These are phyloP conservation scores for Pecten maximus DNA, from an alignment of 2,888 invertebrate species.

Conservation along the genomic window DNA sequence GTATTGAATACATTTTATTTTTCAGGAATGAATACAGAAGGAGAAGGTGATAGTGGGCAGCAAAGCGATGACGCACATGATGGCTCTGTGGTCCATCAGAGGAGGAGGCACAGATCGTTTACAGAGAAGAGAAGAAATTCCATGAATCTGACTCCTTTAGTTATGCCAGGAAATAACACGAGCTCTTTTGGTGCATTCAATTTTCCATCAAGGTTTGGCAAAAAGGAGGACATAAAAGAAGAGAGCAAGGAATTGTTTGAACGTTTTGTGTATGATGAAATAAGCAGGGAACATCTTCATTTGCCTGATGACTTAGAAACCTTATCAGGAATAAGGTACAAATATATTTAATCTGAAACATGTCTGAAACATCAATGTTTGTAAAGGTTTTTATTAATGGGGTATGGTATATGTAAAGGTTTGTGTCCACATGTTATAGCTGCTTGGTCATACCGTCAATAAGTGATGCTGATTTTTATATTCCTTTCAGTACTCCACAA, in stretches of 20 bases:
- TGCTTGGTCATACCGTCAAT: not conserved
- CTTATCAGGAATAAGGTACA: not conserved
- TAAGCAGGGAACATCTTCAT: not conserved
- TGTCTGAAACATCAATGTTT: not conserved
- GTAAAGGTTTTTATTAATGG: too few relatives aligned
- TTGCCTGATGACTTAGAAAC: not conserved
- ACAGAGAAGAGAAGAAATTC: not conserved
- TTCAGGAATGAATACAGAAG: not conserved
- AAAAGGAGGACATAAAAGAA: not conserved
- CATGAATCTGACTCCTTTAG: not conserved
- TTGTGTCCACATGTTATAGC: too few relatives aligned
- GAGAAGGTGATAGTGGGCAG: not conserved
- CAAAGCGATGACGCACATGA: not conserved
- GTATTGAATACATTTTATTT: too few relatives aligned
- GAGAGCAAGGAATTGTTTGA: conserved; percentile 12
- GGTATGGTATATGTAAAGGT: too few relatives aligned
- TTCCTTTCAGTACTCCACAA: conserved; percentile 60
- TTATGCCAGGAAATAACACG: conserved; percentile 6
- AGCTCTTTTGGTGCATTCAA: not conserved
- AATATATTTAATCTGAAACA: not conserved
- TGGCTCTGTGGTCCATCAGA: not conserved
- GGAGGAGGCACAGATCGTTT: not conserved
- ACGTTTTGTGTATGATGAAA: not conserved
- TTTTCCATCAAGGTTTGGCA: not conserved
- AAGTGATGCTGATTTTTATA: not conserved